Evolutionary conservation across 2,113 vertebrate species (phyloP).

Genomic region (Copsychus sechellarum): DNA sequence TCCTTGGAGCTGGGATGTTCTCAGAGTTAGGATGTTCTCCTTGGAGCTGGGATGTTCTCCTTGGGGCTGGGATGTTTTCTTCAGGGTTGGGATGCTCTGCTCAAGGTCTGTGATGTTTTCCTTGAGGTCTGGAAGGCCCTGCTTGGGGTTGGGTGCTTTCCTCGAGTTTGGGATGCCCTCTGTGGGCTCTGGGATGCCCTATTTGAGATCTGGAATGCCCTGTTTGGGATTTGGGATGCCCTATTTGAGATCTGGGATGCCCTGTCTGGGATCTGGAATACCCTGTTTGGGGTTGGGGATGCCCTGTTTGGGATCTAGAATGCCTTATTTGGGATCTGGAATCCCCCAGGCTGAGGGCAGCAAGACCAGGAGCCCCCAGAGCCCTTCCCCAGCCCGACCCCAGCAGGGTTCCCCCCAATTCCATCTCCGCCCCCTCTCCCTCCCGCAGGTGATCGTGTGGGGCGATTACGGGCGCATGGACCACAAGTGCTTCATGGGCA

Average conservation of each 20-base stretch:
- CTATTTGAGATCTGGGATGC: not conserved
- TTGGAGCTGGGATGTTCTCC: rapidly evolving
- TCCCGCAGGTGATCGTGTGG: slow-evolving; percentile 99
- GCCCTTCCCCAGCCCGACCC: rapidly evolving
- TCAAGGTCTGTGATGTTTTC: rapidly evolving
- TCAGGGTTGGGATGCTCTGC: rapidly evolving
- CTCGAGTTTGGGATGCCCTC: rapidly evolving
- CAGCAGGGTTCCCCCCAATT: rapidly evolving
- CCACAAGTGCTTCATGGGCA: slow-evolving; percentile 99
- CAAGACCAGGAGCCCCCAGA: not conserved
- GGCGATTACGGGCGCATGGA: slow-evolving; percentile 99
- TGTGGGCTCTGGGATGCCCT: not conserved
- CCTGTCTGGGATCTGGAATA: not conserved
- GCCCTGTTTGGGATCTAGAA: not conserved
- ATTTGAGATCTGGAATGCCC: not conserved
- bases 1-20: rapidly evolving
- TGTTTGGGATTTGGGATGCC: rapidly evolving
- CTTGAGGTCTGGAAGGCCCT: too few species aligned
- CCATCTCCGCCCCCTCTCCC: too few species aligned
- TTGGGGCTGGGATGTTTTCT: not conserved
- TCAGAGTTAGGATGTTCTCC: too few species aligned
- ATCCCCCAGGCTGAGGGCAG: not conserved
- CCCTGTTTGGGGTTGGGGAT: rapidly evolving
- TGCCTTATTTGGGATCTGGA: not conserved
- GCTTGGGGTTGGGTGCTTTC: rapidly evolving